Evolutionary conservation across 2,888 invertebrate species (phyloP), one percentile per base, ranked within the genome.

Genomic region (Drepana falcataria): DNA sequence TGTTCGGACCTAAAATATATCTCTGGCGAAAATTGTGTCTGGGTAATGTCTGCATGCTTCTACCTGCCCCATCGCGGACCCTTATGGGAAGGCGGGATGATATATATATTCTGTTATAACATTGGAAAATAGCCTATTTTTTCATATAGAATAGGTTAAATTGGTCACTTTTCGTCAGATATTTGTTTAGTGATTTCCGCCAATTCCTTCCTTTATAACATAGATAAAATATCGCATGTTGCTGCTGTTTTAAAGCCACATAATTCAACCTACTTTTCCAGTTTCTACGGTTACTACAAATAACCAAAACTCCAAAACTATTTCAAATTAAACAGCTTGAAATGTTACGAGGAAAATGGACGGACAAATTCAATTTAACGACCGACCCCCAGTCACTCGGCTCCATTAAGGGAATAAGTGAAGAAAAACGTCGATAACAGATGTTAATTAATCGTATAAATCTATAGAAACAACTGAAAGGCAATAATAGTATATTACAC

Each of bases 401-500:
- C 72, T 78, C 85, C 77, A 85, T 83, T 84, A 85, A 77, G 76
- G 73, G 73, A 75, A 74, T 73, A 73, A 76, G 68, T 73, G 74
- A 75, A 82, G 83, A 84, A 83, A 83, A 84, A 83, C 82, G 82
- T 77, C 85, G 80, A 83, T 81, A 85, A 83, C 83, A 85, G 85
- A 80, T 84, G 85, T 85, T 87, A 85, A 86, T 87, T 87, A 85
- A 85, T 82, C 77, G 80, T 81, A 79, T 85, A 82, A 85, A 84
- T 85, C 82, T 77, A 80, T 77, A 65, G 67, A 66, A 51, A 40
- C 40, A 57, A 63, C 64, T 60, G 65, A 65, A 54, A 67, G 66
- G 56, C 55, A 61, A 58, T 73, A 70, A 73, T 71, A 62, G 69
- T 71, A 68, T 70, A 65, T 63, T 60, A 57, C 63, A 62, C 65